Base-by-base conservation (phyloP, 1,140 invertebrate species). In the Lanistes nyassanus region DNA sequence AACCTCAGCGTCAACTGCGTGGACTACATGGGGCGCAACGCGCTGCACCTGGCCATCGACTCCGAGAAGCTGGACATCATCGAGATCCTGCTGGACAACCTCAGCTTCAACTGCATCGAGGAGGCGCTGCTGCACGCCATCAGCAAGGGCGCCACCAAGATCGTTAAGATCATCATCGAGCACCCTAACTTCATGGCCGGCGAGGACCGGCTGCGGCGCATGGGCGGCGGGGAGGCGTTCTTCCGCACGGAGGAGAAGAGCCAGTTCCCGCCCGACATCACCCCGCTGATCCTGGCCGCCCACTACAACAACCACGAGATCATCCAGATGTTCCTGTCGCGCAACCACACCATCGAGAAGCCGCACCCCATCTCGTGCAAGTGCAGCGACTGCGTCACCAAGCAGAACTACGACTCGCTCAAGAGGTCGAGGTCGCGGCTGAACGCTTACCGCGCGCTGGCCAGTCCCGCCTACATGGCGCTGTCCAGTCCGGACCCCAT, bases 401-500 rank as follows among this genome's bases (percentile, higher is more conserved):
- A 87, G 75, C 84, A 86, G 77, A 86, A 84, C 80, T 88, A 86
- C 81, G 87, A 89, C 65, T 86, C 87, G 6, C 70, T 88, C 37
- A 86, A 88, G 69, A 68, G 85, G 72, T 88, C 86, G 58, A 64
- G 86, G 76, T 90, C 88, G 36, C 74, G 89, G 34, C 76, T 90
- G 47, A 89, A 89, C 77, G 87, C 89, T 13, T 90, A 89, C 80
- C 76, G 86, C 53, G 88, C 86, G 29, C 77, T 90, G 55, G 86
- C 89, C 36, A 89, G 88, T 73, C 88, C 88, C 11, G 90, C 91
- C 0, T 94, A 93, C 80, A 92, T 94, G 81, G 92, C 92, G 39
- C 90, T 93, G 74, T 92, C 91, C 0, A 91, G 91, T 1, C 85
- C 91, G 13, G 93, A 94, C 87, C 93, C 93, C 0, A 92, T 94